Percentiles rank a stretch among this genome's conserved stretches.
Evolutionary conservation across 2,113 vertebrate species (phyloP).

Genomic region (Planiliza haematocheilus): DNA sequence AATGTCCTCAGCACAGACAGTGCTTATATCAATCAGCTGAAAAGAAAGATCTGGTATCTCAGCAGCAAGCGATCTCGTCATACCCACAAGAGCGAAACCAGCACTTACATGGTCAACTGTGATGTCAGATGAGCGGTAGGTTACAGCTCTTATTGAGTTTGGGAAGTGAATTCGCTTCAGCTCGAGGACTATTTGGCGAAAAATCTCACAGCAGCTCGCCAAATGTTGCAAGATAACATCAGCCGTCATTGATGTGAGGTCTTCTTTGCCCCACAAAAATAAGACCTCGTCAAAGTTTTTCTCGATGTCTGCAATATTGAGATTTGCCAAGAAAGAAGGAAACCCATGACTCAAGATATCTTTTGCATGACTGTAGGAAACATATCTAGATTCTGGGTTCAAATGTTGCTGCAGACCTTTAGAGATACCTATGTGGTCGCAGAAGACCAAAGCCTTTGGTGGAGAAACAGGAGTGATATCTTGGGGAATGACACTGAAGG

Average conservation of each 20-base stretch:
- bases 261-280: slow-evolving; percentile 87
- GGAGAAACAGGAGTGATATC: not conserved
- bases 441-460: slow-evolving; percentile 85
- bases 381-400: slow-evolving; percentile 77
- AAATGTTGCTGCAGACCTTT: slow-evolving; percentile 79
- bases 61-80: slow-evolving; percentile 84
- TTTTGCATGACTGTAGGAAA: slow-evolving; percentile 75
- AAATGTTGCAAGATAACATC: slow-evolving; percentile 75
- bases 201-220: slow-evolving; percentile 84
- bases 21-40: slow-evolving; percentile 86
- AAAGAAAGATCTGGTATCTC: slow-evolving; percentile 85
- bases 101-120: slow-evolving; percentile 83
- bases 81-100: slow-evolving; percentile 85
- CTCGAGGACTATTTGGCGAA: slow-evolving; percentile 82
- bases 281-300: slow-evolving; percentile 84
- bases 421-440: slow-evolving; percentile 83
- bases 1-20: slow-evolving; percentile 78
- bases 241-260: slow-evolving; percentile 71
- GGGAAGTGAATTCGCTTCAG: slow-evolving; percentile 73
- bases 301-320: slow-evolving; percentile 68
- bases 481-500: slow-evolving; percentile 71
- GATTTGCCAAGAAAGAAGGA: slow-evolving; percentile 51
- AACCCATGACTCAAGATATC: slow-evolving; percentile 51
- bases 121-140: slow-evolving; percentile 82
- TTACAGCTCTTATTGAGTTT: slow-evolving; percentile 83